Conservation (phyloP, 1,140 invertebrate genomes). For the Hirudo medicinalis region DNA sequence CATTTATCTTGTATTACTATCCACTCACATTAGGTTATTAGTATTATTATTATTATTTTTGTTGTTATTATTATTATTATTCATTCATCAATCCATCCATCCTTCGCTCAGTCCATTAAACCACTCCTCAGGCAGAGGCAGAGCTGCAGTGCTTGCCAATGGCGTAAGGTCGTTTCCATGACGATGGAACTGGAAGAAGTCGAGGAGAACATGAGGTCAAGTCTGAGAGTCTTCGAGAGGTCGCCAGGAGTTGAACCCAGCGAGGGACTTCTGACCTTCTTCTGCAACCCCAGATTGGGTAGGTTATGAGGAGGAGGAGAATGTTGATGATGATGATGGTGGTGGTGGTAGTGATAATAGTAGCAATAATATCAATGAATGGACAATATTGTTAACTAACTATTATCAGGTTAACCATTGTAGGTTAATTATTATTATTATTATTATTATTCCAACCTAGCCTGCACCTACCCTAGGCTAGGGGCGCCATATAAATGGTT, state of each 20-base stretch:
- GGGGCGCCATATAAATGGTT: too few relatives aligned
- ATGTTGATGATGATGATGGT: not conserved
- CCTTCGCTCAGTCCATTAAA: not conserved
- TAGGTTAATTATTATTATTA: not conserved
- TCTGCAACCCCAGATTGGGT: constrained; percentile 35
- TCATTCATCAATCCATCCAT: not conserved
- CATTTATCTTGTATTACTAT: not conserved
- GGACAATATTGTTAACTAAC: not conserved
- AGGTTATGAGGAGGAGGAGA: not conserved
- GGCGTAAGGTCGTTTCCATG: constrained; percentile 67
- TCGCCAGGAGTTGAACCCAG: constrained; percentile 1
- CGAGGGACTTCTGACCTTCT: constrained; percentile 20
- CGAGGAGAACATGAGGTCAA: constrained; percentile 59
- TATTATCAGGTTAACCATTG: too few relatives aligned
- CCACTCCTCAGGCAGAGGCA: constrained; percentile 33
- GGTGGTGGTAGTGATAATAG: not conserved
- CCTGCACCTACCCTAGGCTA: too few relatives aligned
- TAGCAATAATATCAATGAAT: not conserved
- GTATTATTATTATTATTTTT: not conserved
- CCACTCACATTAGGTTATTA: too few relatives aligned
- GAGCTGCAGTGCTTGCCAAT: constrained; percentile 70
- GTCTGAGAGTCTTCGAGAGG: constrained; percentile 45
- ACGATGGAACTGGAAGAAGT: constrained; percentile 69
- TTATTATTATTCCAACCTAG: constrained; percentile 11
- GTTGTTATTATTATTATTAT: constrained; percentile 3